Evolutionary conservation across 2,797 vertebrate species (phyloP).

Genomic region (Crax fasciolata): DNA sequence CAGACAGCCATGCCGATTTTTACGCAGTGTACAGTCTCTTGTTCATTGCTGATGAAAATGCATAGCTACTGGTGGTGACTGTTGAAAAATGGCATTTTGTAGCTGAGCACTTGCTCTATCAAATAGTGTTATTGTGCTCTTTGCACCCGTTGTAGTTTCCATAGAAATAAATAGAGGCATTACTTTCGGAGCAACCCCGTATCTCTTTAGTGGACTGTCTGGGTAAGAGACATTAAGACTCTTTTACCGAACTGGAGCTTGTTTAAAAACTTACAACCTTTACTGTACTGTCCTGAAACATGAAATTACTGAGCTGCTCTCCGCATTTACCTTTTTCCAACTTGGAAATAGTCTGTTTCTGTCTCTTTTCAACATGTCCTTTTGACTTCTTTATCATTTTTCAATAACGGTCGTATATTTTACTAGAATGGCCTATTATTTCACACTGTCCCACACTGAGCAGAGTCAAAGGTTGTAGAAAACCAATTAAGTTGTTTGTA

Average conservation of each 20-base stretch:
- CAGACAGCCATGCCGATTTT: too few relatives aligned
- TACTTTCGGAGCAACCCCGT: background rate
- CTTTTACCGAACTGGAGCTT: background rate
- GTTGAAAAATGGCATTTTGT: background rate
- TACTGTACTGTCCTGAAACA: background rate
- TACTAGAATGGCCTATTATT: background rate
- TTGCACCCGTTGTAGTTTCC: background rate
- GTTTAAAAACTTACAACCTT: background rate
- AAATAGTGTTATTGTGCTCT: background rate
- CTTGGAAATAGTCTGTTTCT: background rate
- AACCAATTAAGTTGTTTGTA: constrained; percentile 10
- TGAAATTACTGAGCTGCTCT: background rate
- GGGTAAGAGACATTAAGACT: background rate
- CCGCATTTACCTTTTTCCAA: background rate
- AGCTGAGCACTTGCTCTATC: background rate
- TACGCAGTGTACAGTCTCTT: too few relatives aligned
- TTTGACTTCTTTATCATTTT: constrained; percentile 8
- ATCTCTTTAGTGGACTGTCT: background rate
- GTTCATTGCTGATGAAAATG: too few relatives aligned
- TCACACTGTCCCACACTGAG: background rate
- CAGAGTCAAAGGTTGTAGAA: constrained; percentile 11
- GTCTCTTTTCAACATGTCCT: background rate
- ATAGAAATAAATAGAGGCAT: background rate
- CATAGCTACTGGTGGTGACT: background rate
- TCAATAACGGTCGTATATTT: background rate